These are phyloP conservation scores for Ditylenchus weischeri DNA, from an alignment of 2,888 invertebrate genomes.

Conservation along the genomic window DNA sequence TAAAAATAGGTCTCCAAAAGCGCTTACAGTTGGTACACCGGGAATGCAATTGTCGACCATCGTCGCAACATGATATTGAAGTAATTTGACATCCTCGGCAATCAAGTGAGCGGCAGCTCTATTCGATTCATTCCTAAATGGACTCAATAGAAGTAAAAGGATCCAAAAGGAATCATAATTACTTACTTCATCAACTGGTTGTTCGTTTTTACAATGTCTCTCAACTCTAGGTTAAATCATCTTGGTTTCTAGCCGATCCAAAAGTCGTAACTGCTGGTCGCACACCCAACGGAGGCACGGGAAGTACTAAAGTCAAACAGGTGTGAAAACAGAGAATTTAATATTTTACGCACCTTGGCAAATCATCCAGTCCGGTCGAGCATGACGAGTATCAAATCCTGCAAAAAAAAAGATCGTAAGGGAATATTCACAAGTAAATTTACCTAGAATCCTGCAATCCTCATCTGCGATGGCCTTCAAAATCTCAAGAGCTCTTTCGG, in stretches of 20 bases:
- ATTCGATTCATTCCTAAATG: constrained; percentile 81
- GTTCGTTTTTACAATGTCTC: constrained; percentile 96
- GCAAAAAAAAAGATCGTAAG: constrained; percentile 59
- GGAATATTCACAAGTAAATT: no score
- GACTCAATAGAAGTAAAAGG: not conserved
- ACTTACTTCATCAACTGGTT: constrained; percentile 68
- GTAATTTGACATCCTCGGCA: constrained; percentile 89
- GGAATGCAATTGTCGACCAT: constrained; percentile 98
- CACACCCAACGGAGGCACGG: constrained; percentile 92
- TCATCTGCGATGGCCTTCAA: constrained; percentile 89
- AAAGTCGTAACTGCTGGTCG: constrained; percentile 98
- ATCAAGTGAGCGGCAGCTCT: constrained; percentile 97
- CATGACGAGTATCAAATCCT: constrained; percentile 81
- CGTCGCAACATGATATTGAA: constrained; percentile 97
- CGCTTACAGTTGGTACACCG: constrained; percentile 73
- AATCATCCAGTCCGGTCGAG: constrained; percentile 99
- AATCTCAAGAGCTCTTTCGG: constrained; percentile 94
- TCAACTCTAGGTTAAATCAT: constrained; percentile 97
- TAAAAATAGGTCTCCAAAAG: no score
- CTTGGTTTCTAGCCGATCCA: constrained; percentile 94
- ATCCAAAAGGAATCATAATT: not conserved
- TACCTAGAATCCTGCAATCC: constrained; percentile 75
- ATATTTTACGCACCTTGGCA: constrained; percentile 74
- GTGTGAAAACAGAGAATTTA: not conserved
- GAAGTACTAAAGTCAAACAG: constrained; percentile 68